A percentile compares a stretch with the other conserved stretches of the same genome.
Conservation (phyloP, 2,797 vertebrate genomes). For the Echiichthys vipera region DNA sequence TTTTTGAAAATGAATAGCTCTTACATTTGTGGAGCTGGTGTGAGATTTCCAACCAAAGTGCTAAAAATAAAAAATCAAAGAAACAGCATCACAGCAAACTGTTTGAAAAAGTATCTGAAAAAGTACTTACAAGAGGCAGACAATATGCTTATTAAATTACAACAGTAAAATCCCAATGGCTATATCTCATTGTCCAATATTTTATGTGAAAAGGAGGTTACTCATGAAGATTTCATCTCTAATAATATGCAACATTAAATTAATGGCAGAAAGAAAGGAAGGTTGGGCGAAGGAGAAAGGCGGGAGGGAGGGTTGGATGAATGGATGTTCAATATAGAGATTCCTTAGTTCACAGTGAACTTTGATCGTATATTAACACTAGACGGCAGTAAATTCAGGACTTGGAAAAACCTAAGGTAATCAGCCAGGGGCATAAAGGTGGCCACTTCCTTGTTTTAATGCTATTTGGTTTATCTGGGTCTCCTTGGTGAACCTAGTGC, state of each 20-base stretch:
- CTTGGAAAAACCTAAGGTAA: constrained; percentile 6
- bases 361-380: constrained; percentile 67
- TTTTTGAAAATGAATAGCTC: background rate
- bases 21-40: background rate
- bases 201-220: constrained; percentile 11
- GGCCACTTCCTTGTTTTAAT: constrained; percentile 6
- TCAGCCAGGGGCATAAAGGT: constrained; percentile 18
- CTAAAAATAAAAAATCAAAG: background rate
- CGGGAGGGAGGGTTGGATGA: constrained; percentile 8
- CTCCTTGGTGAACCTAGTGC: background rate
- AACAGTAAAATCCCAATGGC: constrained; percentile 1
- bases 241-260: constrained; percentile 39
- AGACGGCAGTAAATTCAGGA: constrained; percentile 48
- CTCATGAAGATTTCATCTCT: constrained; percentile 23
- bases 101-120: background rate
- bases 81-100: background rate
- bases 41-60: background rate
- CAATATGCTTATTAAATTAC: constrained; percentile 33
- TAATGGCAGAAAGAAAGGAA: constrained; percentile 13
- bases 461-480: constrained; percentile 4
- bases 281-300: constrained; percentile 25
- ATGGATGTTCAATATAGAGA: constrained; percentile 41
- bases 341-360: constrained; percentile 54
- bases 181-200: background rate
- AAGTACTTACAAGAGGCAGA: background rate